Conservation (phyloP, 2,113 vertebrate species). For the Zapornia atra region DNA sequence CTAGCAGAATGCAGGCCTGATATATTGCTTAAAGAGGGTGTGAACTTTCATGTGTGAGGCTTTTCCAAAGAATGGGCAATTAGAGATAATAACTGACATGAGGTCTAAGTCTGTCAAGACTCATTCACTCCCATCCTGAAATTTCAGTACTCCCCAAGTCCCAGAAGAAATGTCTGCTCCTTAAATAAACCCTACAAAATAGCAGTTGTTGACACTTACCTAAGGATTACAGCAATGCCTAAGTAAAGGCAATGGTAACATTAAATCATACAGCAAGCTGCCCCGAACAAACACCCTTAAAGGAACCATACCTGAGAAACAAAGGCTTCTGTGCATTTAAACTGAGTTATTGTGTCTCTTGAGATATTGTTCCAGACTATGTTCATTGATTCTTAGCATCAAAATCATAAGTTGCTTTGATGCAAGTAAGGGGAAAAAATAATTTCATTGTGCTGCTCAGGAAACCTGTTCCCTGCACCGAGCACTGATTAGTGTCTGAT, state of each 20-base stretch:
- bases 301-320: not conserved
- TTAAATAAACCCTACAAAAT: not conserved
- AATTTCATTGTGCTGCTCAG: not conserved
- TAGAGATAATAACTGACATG: not conserved
- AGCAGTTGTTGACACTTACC: not conserved
- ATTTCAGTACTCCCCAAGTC: not conserved
- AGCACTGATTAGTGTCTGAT: not conserved
- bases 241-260: not conserved
- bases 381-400: not conserved
- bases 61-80: not conserved
- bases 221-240: not conserved
- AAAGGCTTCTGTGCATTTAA: not conserved
- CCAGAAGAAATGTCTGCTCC: not conserved
- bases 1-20: not conserved
- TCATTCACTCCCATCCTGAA: too few species aligned
- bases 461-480: not conserved
- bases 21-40: not conserved
- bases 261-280: not conserved
- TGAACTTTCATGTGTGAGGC: not conserved
- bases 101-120: not conserved
- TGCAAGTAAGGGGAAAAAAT: not conserved
- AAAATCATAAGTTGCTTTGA: not conserved
- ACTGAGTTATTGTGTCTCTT: not conserved
- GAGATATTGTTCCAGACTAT: not conserved
- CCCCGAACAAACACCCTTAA: not conserved